Conservation (phyloP, 2,888 invertebrate species). For the Scaptomyza tumidula region DNA sequence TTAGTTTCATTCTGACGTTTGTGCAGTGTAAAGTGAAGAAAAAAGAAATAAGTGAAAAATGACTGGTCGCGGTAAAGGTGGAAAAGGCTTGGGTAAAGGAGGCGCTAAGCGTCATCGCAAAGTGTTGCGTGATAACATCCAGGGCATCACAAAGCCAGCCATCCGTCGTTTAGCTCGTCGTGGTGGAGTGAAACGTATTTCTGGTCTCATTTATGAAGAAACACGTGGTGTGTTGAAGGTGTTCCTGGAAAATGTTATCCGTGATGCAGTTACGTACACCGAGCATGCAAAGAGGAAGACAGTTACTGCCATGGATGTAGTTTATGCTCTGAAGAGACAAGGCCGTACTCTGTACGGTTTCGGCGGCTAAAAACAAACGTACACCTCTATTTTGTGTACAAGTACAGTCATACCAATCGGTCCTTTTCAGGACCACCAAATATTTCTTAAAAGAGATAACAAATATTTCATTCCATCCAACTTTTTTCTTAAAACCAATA, state of each 20-base stretch:
- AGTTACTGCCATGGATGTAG: too few species aligned
- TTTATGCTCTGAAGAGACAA: too few species aligned
- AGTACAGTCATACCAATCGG: conserved; percentile 21
- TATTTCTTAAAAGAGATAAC: conserved; percentile 26
- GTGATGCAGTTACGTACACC: conserved; percentile 90
- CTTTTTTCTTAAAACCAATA: background rate
- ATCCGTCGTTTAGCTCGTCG: conserved; percentile 90
- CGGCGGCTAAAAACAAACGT: background rate
- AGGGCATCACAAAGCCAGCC: conserved; percentile 91
- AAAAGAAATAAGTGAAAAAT: too few species aligned
- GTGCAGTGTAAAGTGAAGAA: too few species aligned
- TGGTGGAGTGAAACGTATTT: conserved; percentile 89
- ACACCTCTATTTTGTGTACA: conserved; percentile 88
- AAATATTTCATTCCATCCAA: background rate
- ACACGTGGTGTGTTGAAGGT: conserved; percentile 90
- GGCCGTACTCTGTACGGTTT: conserved; percentile 2
- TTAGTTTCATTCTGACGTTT: too few species aligned
- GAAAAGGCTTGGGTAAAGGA: conserved; percentile 91
- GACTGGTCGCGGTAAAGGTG: conserved; percentile 88
- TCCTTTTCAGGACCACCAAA: conserved; percentile 53
- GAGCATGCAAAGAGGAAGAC: too few species aligned
- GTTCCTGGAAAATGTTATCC: conserved; percentile 89
- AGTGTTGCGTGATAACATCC: conserved; percentile 91
- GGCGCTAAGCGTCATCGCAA: conserved; percentile 93
- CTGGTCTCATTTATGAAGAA: conserved; percentile 91